Conservation (phyloP, 1,140 invertebrate species). For the Myzus persicae region DNA sequence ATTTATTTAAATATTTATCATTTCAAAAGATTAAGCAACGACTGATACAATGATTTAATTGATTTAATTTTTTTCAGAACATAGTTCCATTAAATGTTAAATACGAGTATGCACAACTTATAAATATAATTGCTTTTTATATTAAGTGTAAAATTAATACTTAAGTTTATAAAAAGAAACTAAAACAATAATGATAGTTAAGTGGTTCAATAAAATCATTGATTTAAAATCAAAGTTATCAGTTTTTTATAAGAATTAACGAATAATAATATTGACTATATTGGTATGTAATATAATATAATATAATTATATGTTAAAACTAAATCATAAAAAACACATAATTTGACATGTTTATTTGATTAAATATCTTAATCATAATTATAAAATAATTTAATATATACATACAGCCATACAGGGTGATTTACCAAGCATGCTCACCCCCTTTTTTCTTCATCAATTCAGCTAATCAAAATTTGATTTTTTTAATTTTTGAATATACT, state of each 20-base stretch:
- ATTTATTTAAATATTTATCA: too few species aligned
- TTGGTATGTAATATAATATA: not conserved
- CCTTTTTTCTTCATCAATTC: too few species aligned
- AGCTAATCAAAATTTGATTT: too few species aligned
- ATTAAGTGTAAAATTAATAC: not conserved
- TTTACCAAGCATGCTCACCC: too few species aligned
- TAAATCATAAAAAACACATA: not conserved
- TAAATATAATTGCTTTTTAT: too few species aligned
- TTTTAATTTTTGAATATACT: too few species aligned
- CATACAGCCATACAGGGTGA: too few species aligned
- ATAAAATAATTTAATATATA: too few species aligned
- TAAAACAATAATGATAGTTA: not conserved
- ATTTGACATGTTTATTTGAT: not conserved
- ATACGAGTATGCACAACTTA: too few species aligned
- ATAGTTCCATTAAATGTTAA: not conserved
- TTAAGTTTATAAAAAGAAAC: not conserved
- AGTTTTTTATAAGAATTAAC: not conserved
- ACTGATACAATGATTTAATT: not conserved
- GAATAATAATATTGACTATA: not conserved
- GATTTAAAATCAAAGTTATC: not conserved
- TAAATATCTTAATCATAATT: not conserved
- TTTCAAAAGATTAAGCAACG: not conserved
- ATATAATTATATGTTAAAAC: not conserved
- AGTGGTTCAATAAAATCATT: not conserved
- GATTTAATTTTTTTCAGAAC: not conserved